Percentiles rank a stretch among this genome's conserved stretches.
Evolutionary conservation across 1,140 invertebrate species (phyloP).

Genomic region (Drosophila pseudoananassae): DNA sequence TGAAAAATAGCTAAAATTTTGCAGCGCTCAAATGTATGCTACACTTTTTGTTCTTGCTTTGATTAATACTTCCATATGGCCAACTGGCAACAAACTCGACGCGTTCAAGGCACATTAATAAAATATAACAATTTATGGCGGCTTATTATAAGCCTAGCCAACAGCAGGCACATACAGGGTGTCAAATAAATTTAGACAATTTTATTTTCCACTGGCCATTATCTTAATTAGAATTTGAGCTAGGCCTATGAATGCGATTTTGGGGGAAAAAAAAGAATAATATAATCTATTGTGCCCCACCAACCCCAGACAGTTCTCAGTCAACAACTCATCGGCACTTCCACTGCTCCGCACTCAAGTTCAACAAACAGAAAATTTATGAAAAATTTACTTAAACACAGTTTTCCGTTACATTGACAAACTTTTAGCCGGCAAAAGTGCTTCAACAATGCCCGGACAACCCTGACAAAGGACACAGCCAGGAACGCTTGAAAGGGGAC

Average conservation of each 20-base stretch:
- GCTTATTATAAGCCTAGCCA: constrained; percentile 62
- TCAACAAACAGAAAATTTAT: constrained; percentile 54
- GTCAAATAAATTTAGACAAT: constrained; percentile 17
- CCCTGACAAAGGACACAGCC: constrained; percentile 54
- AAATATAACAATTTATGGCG: constrained; percentile 80
- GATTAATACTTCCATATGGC: constrained; percentile 80
- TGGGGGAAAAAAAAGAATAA: background rate
- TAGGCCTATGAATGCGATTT: background rate
- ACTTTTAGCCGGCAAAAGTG: constrained; percentile 65
- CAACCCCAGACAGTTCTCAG: constrained; percentile 12
- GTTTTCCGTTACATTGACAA: constrained; percentile 81
- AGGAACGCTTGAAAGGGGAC: constrained; percentile 6
- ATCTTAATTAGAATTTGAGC: constrained; percentile 14
- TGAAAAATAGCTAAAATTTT: constrained; percentile 79
- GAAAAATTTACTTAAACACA: constrained; percentile 80
- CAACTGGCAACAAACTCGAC: constrained; percentile 56
- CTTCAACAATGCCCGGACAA: constrained; percentile 58
- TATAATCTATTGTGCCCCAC: background rate
- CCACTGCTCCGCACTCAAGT: constrained; percentile 9
- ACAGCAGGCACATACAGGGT: constrained; percentile 51
- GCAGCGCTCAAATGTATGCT: constrained; percentile 64
- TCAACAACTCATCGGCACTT: constrained; percentile 31
- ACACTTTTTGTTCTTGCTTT: constrained; percentile 43
- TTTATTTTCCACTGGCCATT: constrained; percentile 5
- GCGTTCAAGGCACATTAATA: constrained; percentile 77